Evolutionary conservation across 2,797 vertebrate species (phyloP).

Genomic region (Balearica regulorum): DNA sequence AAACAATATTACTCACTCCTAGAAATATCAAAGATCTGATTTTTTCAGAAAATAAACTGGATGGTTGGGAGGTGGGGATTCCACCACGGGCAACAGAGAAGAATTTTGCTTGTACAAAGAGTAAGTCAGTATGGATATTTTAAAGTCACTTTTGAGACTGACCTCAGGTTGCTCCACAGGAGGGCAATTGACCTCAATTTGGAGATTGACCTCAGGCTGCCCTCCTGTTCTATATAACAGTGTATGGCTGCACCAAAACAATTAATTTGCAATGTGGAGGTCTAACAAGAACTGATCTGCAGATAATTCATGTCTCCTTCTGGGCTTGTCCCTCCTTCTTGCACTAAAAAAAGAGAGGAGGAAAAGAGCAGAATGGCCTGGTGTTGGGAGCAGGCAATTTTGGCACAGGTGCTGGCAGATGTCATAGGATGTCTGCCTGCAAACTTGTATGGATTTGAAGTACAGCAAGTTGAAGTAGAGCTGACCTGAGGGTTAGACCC

Average conservation of each 20-base stretch:
- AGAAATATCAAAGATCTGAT: slow-evolving; percentile 3
- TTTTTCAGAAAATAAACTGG: slow-evolving; percentile 2
- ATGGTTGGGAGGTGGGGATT: background rate
- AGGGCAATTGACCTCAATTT: slow-evolving; percentile 29
- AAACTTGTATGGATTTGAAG: background rate
- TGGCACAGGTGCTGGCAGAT: background rate
- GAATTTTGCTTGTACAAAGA: background rate
- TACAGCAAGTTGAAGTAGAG: background rate
- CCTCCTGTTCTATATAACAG: background rate
- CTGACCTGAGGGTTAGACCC: background rate
- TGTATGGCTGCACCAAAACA: background rate
- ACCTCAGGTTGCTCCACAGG: background rate
- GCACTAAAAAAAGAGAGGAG: background rate
- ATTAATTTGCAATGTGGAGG: background rate
- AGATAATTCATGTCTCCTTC: background rate
- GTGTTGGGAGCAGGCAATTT: background rate
- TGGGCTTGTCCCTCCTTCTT: background rate
- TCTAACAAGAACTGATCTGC: background rate
- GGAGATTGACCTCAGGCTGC: background rate
- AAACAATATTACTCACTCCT: slow-evolving; percentile 21
- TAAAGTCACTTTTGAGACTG: background rate
- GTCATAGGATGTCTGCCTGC: background rate
- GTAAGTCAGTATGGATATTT: background rate
- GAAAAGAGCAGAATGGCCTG: background rate
- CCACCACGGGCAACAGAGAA: background rate